These are phyloP conservation scores for Sebastes oblongus DNA, from an alignment of 2,797 vertebrate genomes.

Conservation along the genomic window DNA sequence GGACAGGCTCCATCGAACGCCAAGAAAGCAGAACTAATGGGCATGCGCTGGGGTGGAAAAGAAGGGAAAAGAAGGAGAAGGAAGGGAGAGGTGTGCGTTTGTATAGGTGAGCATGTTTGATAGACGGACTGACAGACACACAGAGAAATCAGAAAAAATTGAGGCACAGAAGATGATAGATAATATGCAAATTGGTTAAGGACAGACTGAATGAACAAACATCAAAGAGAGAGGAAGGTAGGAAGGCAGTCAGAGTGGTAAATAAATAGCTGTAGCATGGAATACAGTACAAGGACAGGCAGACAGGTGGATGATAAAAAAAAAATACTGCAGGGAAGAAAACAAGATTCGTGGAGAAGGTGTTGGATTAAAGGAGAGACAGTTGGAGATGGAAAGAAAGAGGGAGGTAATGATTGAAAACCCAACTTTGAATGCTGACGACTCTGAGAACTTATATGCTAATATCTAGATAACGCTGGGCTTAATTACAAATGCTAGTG, in stretches of 20 bases:
- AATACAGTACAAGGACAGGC: slow-evolving; percentile 20
- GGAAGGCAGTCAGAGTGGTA: background rate
- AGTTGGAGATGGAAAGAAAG: background rate
- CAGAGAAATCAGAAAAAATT: background rate
- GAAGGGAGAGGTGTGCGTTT: slow-evolving; percentile 19
- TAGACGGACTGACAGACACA: slow-evolving; percentile 1
- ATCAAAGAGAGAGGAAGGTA: background rate
- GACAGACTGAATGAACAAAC: slow-evolving; percentile 2
- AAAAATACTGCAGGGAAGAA: background rate
- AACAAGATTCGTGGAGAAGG: slow-evolving; percentile 29
- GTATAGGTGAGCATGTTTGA: slow-evolving; percentile 26
- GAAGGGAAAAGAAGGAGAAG: background rate
- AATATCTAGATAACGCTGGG: background rate
- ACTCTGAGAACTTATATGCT: background rate
- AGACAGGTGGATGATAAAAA: slow-evolving; percentile 9
- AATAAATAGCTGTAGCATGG: slow-evolving; percentile 1
- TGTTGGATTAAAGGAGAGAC: slow-evolving; percentile 19
- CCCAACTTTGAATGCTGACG: slow-evolving; percentile 21
- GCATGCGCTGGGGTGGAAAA: slow-evolving; percentile 55
- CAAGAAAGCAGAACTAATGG: slow-evolving; percentile 79
- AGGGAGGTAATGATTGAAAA: slow-evolving; percentile 13
- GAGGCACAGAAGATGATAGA: background rate
- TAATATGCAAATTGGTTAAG: slow-evolving; percentile 9
- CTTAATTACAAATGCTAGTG: background rate
- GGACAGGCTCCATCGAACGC: slow-evolving; percentile 73